These are phyloP conservation scores for Percopsis transmontana DNA, from an alignment of 2,113 vertebrate genomes.

Conservation along the genomic window DNA sequence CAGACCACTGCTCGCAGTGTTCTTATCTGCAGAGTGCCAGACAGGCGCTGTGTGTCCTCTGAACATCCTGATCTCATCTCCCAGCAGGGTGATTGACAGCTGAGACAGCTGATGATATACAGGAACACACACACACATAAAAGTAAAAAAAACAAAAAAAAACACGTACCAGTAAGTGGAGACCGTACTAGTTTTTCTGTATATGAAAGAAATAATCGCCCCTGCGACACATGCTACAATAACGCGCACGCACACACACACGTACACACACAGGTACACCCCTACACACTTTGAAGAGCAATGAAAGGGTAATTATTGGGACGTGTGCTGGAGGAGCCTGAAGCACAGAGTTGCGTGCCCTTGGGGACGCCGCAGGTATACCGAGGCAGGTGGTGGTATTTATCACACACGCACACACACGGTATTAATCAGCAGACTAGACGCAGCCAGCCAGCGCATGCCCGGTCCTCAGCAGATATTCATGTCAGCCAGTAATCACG, in stretches of 20 bases:
- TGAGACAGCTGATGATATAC: slow-evolving; percentile 70
- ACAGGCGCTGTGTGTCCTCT: slow-evolving; percentile 80
- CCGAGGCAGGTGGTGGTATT: slow-evolving; percentile 56
- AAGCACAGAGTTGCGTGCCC: slow-evolving; percentile 46
- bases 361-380: slow-evolving; percentile 39
- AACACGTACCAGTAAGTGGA: slow-evolving; percentile 4
- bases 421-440: slow-evolving; percentile 48
- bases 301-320: slow-evolving; percentile 68
- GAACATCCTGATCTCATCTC: slow-evolving; percentile 82
- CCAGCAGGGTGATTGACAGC: slow-evolving; percentile 84
- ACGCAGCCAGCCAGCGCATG: slow-evolving; percentile 24
- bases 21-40: slow-evolving; percentile 80
- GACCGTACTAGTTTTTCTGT: slow-evolving; percentile 10
- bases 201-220: slow-evolving; percentile 57
- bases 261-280: slow-evolving; percentile 20
- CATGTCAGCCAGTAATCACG: slow-evolving; percentile 71
- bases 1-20: slow-evolving; percentile 44
- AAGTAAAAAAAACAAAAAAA: slow-evolving; percentile 10
- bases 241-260: slow-evolving; percentile 15
- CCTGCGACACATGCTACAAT: slow-evolving; percentile 33
- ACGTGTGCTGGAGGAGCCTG: slow-evolving; percentile 23
- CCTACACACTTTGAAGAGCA: slow-evolving; percentile 51
- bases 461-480: slow-evolving; percentile 49
- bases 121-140: not conserved
- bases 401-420: slow-evolving; percentile 33